Percentiles rank a stretch among this genome's conserved stretches.
These are phyloP conservation scores for Theretra japonica DNA, from an alignment of 2,888 invertebrate genomes.

Conservation along the genomic window DNA sequence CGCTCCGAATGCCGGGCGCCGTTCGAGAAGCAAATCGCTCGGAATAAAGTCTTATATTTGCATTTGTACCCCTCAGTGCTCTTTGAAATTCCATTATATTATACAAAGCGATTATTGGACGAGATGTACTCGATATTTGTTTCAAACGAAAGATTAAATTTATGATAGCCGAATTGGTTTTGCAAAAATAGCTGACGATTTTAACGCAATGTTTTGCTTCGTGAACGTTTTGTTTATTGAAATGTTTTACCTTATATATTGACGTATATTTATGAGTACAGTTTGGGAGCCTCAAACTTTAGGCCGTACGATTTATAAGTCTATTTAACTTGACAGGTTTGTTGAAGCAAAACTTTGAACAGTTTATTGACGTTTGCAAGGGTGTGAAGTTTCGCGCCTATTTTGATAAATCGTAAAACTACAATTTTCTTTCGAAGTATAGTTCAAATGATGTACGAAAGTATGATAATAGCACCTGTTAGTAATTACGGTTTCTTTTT, in stretches of 20 bases:
- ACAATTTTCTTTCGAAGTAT: neutral
- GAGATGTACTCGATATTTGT: slow-evolving; percentile 7
- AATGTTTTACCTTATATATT: neutral
- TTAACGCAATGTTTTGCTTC: neutral
- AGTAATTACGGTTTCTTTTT: no score
- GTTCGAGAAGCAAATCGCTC: slow-evolving; percentile 43
- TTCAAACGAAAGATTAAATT: slow-evolving; percentile 6
- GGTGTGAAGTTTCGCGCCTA: neutral
- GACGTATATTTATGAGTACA: neutral
- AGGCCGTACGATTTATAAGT: neutral
- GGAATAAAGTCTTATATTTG: slow-evolving; percentile 48
- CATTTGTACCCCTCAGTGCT: slow-evolving; percentile 42
- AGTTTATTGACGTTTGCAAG: neutral
- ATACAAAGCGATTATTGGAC: slow-evolving; percentile 9
- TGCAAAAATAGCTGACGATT: neutral
- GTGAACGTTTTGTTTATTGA: neutral
- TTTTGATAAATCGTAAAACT: neutral
- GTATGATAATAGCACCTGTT: no score
- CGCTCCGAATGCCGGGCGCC: slow-evolving; percentile 29
- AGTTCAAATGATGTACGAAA: no score
- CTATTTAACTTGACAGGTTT: slow-evolving; percentile 8
- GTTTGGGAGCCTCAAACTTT: neutral
- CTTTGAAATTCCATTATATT: slow-evolving; percentile 33
- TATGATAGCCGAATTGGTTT: slow-evolving; percentile 6
- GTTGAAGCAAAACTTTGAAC: neutral